These are phyloP conservation scores for Hiodon tergisus DNA, from an alignment of 2,113 vertebrate genomes.

Conservation along the genomic window DNA sequence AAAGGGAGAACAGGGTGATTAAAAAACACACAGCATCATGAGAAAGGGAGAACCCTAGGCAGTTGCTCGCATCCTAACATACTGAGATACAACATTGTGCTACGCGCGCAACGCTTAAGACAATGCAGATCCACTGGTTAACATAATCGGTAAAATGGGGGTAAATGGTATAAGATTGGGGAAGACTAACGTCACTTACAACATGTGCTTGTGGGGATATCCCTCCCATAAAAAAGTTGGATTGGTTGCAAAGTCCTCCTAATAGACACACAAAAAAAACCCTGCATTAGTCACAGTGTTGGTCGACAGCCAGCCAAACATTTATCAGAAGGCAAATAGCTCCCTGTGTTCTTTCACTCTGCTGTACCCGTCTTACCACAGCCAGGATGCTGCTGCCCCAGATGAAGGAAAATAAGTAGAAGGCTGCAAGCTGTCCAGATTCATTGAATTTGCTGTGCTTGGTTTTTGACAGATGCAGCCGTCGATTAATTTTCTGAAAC, in stretches of 20 bases:
- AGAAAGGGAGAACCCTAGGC: too few species aligned
- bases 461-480: conserved; percentile 73
- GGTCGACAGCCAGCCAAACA: not conserved
- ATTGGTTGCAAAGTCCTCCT: conserved; percentile 75
- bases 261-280: conserved; percentile 20
- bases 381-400: conserved; percentile 79
- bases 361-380: conserved; percentile 51
- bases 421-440: conserved; percentile 72
- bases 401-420: conserved; percentile 74
- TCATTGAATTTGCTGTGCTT: conserved; percentile 84
- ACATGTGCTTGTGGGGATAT: conserved; percentile 73
- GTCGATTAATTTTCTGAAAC: conserved; percentile 74
- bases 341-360: not conserved
- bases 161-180: not conserved
- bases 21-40: too few species aligned
- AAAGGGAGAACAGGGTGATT: too few species aligned
- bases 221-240: conserved; percentile 73
- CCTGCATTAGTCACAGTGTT: conserved; percentile 8
- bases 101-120: too few species aligned
- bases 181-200: conserved; percentile 57
- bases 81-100: too few species aligned
- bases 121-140: not conserved
- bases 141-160: not conserved
- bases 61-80: too few species aligned
- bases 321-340: not conserved